These are phyloP conservation scores for Bettongia penicillata DNA, from an alignment of 2,113 vertebrate genomes.

Conservation along the genomic window DNA sequence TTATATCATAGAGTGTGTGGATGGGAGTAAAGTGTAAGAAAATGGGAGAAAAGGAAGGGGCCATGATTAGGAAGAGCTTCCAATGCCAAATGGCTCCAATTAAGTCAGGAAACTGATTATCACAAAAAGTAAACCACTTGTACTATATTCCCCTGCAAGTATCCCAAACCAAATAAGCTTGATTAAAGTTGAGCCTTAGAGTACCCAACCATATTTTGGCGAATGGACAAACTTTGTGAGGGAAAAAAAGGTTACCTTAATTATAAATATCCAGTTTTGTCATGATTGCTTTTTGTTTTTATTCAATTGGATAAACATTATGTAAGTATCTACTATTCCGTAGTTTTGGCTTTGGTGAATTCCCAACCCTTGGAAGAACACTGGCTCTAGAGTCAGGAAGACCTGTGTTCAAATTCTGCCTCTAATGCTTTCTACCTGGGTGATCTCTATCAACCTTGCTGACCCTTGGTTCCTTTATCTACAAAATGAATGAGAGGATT, in stretches of 20 bases:
- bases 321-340: not conserved
- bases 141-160: not conserved
- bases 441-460: not conserved
- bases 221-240: not conserved
- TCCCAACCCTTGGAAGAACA: not conserved
- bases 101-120: constrained; percentile 36
- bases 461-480: not conserved
- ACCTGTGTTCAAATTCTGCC: not conserved
- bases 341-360: not conserved
- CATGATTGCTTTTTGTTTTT: not conserved
- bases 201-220: not conserved
- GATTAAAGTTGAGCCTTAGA: not conserved
- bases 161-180: not conserved
- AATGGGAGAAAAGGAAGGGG: not conserved
- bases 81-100: constrained; percentile 1
- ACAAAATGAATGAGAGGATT: not conserved
- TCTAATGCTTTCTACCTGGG: not conserved
- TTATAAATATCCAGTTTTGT: not conserved
- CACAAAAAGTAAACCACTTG: constrained; percentile 36
- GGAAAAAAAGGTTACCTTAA: not conserved
- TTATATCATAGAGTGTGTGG: no score
- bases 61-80: not conserved
- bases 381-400: not conserved
- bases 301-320: not conserved
- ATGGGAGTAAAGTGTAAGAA: not conserved